A percentile compares a stretch with the other conserved stretches of the same genome.
phyloP scores from a whole-genome alignment of 2,113 vertebrate species.

The pig (Sus scrofa) region T2T-Sscrofa CM000812.6:220111501-220112000 shows the following conservation, averaged over 20 bases:
- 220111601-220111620: slow-evolving; percentile 87
- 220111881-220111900: background rate
- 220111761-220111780: slow-evolving; percentile 73
- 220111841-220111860: slow-evolving; percentile 61
- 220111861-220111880: slow-evolving; percentile 62
- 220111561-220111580: slow-evolving; percentile 82
- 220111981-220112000: slow-evolving; percentile 61
- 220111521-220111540: slow-evolving; percentile 83
- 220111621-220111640: slow-evolving; percentile 84
- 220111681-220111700: slow-evolving; percentile 52
- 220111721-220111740: slow-evolving; percentile 63
- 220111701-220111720: slow-evolving; percentile 64
- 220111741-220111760: slow-evolving; percentile 64
- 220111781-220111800: slow-evolving; percentile 65
- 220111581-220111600: slow-evolving; percentile 79
- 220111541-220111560: slow-evolving; percentile 83
- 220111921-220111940: background rate
- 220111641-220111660: slow-evolving; percentile 83
- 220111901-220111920: slow-evolving; percentile 8
- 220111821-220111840: no score
- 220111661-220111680: slow-evolving; percentile 70
- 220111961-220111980: slow-evolving; percentile 50
- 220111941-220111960: background rate
- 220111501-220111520: slow-evolving; percentile 74
- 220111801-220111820: background rate